These are phyloP conservation scores for Gari tellinella DNA, from an alignment of 2,888 invertebrate genomes.

Conservation along the genomic window DNA sequence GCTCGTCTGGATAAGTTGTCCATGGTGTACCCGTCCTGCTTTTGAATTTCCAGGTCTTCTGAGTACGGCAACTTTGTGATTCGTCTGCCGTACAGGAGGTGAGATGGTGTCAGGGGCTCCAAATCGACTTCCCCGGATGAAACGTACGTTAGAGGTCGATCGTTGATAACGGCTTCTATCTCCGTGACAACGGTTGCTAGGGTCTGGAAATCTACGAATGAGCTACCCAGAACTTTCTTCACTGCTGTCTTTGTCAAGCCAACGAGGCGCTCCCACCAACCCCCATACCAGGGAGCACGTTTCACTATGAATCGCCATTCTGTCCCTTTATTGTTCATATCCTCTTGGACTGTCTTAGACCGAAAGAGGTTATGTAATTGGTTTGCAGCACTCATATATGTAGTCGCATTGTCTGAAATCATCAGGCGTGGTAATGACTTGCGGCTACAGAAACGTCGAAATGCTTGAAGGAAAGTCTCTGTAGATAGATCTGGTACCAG, in stretches of 20 bases:
- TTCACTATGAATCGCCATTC: no score
- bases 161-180: constrained; percentile 46
- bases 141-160: constrained; percentile 48
- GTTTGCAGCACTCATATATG: no score
- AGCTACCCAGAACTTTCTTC: constrained; percentile 30
- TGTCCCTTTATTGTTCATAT: no score
- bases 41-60: constrained; percentile 3
- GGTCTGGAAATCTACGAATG: constrained; percentile 22
- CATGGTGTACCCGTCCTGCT: neutral
- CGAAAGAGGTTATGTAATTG: no score
- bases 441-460: no score
- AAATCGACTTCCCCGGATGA: constrained; percentile 19
- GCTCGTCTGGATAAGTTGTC: constrained; percentile 8
- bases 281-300: no score
- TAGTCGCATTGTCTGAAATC: no score
- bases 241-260: constrained; percentile 7
- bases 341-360: no score
- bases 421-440: no score
- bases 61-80: constrained; percentile 30
- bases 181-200: constrained; percentile 47
- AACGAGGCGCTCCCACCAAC: no score
- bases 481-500: no score
- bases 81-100: constrained; percentile 40
- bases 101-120: constrained; percentile 45
- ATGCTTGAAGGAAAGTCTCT: no score